Conservation (phyloP, 2,888 invertebrate genomes). For the Cryptus viduatorius region DNA sequence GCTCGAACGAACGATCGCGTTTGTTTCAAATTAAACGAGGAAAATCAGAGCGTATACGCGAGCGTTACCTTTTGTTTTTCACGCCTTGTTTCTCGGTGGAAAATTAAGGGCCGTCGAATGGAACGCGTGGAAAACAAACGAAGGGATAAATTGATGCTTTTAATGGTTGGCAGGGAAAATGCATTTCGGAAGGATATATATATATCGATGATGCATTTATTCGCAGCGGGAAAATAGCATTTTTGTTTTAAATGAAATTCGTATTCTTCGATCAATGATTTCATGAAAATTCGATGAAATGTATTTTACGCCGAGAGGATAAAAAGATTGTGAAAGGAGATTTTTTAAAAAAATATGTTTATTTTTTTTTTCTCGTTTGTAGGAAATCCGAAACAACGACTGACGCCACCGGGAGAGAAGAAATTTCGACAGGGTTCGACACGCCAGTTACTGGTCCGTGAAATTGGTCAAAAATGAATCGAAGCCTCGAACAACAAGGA, state of each 20-base stretch:
- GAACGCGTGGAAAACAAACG: slow-evolving; percentile 68
- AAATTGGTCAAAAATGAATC: slow-evolving; percentile 61
- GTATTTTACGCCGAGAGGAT: too few relatives aligned
- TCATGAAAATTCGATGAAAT: too few relatives aligned
- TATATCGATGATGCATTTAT: too few relatives aligned
- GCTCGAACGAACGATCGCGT: slow-evolving; percentile 25
- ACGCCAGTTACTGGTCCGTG: slow-evolving; percentile 52
- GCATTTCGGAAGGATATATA: neutral
- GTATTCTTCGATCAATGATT: too few relatives aligned
- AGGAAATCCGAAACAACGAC: slow-evolving; percentile 34
- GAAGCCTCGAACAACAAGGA: slow-evolving; percentile 27
- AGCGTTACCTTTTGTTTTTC: neutral
- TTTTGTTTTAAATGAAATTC: too few relatives aligned
- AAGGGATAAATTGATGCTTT: slow-evolving; percentile 53
- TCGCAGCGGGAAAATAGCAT: too few relatives aligned
- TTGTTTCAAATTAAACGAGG: slow-evolving; percentile 71
- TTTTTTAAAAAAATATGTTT: neutral
- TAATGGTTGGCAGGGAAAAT: slow-evolving; percentile 12
- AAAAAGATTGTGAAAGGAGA: too few relatives aligned
- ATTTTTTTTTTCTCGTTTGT: neutral
- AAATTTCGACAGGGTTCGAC: slow-evolving; percentile 33
- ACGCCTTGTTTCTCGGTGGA: neutral
- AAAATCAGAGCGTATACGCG: slow-evolving; percentile 29
- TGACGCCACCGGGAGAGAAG: neutral
- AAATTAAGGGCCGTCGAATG: slow-evolving; percentile 67